Evolutionary conservation across 92 coral and sea anemone species (phyloP).

Genomic region (Porites lobata): DNA sequence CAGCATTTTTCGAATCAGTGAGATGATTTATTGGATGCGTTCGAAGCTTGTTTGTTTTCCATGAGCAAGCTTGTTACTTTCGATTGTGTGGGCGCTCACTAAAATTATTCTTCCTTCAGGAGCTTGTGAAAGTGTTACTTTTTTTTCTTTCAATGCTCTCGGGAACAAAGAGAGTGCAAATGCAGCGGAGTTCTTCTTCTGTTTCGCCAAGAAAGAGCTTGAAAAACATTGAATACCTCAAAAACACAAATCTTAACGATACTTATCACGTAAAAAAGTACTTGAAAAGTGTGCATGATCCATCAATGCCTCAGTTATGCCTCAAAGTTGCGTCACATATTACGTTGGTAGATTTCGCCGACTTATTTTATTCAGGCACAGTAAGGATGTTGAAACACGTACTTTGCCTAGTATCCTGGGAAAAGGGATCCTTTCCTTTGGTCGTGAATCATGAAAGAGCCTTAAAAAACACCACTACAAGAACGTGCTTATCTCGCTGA

Average conservation of each 20-base stretch:
- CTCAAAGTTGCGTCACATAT: too few relatives aligned
- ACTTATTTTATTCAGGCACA: too few relatives aligned
- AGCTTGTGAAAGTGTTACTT: too few relatives aligned
- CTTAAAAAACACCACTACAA: background rate
- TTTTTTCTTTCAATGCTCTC: background rate
- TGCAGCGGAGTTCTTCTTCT: background rate
- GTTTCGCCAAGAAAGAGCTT: background rate
- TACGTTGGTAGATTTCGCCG: too few relatives aligned
- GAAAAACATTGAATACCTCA: background rate
- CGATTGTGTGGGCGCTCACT: background rate
- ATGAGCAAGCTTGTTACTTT: background rate
- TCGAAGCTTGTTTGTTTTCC: too few relatives aligned
- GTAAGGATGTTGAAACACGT: too few relatives aligned
- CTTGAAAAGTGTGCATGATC: background rate
- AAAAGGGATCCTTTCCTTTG: background rate
- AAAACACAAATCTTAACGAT: too few relatives aligned
- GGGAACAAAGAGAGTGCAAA: slow-evolving; percentile 10
- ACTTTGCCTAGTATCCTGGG: too few relatives aligned
- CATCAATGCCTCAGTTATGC: background rate
- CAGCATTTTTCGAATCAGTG: too few relatives aligned
- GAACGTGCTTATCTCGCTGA: slow-evolving; percentile 10
- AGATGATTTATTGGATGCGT: too few relatives aligned
- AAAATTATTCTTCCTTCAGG: too few relatives aligned
- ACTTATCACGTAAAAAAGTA: too few relatives aligned
- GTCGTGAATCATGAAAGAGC: background rate